Evolutionary conservation across 2,888 invertebrate species (phyloP).

Genomic region (Volucella zonaria): DNA sequence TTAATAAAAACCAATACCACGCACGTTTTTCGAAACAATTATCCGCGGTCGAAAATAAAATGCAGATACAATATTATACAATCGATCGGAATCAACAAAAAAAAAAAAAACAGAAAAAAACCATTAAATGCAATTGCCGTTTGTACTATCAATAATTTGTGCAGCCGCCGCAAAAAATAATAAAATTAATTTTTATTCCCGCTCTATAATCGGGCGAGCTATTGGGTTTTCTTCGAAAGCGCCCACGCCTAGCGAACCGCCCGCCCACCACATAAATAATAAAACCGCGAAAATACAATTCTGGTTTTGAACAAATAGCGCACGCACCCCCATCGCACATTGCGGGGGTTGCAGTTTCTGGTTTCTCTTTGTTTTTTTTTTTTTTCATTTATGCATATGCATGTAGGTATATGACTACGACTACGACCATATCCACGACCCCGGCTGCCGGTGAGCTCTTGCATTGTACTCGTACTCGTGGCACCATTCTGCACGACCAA

Average conservation of each 20-base stretch:
- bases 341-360: not conserved
- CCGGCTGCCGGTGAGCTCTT: too few relatives aligned
- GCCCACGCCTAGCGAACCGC: not conserved
- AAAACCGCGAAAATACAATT: constrained; percentile 22
- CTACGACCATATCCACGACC: too few relatives aligned
- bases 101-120: not conserved
- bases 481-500: not conserved
- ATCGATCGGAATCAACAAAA: not conserved
- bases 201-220: constrained; percentile 35
- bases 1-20: too few relatives aligned
- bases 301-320: constrained; percentile 18
- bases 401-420: too few relatives aligned
- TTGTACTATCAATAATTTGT: constrained; percentile 21
- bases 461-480: not conserved
- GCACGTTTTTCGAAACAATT: too few relatives aligned
- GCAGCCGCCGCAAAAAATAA: constrained; percentile 50
- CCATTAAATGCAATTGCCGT: constrained; percentile 26
- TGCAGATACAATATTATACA: not conserved
- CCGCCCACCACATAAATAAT: constrained; percentile 36
- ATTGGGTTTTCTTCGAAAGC: constrained; percentile 54
- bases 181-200: constrained; percentile 56
- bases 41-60: not conserved
- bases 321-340: constrained; percentile 11
- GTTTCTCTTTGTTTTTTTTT: not conserved
- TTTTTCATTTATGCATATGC: not conserved